Base-by-base conservation (phyloP, 2,888 invertebrate species). In the Stegana nigrithorax region DNA sequence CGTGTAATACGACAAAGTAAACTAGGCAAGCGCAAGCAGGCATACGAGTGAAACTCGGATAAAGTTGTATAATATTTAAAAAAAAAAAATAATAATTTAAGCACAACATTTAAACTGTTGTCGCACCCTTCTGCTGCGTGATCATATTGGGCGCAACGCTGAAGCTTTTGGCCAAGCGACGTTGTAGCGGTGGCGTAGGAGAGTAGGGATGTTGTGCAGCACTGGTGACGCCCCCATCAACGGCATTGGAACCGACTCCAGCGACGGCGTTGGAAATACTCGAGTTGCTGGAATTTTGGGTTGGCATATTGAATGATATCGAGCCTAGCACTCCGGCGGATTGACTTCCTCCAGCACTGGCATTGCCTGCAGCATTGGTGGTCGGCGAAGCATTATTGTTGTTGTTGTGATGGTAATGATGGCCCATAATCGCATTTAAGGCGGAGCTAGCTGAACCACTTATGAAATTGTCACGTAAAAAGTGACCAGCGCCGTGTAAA, bases 141-240 rank as follows among this genome's bases (percentile, higher is more conserved):
- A 69, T 87, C 53, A 75, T 65, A 78, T 92, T 90, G 81, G 93
- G 90, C 78, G 94, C 91, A 81, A 94, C 94, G 88, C 94, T 94
- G 90, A 95, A 95, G 87, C 94, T 95, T 89, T 95, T 95, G 81
- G 95, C 94, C 85, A 95, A 90, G 81, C 95, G 91, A 81, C 95
- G 90, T 86, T 94, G 94, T 74, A 94, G 90, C 75, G 95, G 94
- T 79, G 94, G 94, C 76, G 94, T 94, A 69, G 91, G 91, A 73
- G 91, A 90, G 78, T 90, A 90, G 71, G 89, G 90, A 73, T 88
- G 87, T 75, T 84, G 67, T 58, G 68, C 68, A n/a, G n/a, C n/a
- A 50, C 23, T 45, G 21, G 6, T 26, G 14, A 25, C 14, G 17
- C 21, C 32, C 19, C 26, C 53, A 26, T n/a, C 23, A 17, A 27